These are phyloP conservation scores for Petrophora chlorosata DNA, from an alignment of 2,888 invertebrate genomes.

Conservation along the genomic window DNA sequence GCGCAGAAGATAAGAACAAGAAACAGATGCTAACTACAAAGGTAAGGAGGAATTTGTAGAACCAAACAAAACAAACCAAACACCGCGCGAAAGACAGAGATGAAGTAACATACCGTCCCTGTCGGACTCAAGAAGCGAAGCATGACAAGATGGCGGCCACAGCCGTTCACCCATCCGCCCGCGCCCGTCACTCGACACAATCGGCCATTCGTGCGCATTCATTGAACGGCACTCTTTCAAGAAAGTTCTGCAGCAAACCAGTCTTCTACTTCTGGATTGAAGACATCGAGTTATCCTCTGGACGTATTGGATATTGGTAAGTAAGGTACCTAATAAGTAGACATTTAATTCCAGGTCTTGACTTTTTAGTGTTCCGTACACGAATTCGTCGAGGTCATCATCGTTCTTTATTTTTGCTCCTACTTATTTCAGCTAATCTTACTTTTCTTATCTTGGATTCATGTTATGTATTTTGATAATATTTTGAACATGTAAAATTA, in stretches of 20 bases:
- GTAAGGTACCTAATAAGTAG: constrained; percentile 1
- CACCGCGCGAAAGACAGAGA: constrained; percentile 14
- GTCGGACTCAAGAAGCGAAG: constrained; percentile 55
- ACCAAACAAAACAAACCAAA: not conserved
- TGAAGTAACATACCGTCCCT: constrained; percentile 39
- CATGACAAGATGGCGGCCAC: constrained; percentile 70
- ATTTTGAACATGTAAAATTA: no score
- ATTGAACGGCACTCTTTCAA: constrained; percentile 48
- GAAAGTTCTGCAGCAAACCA: constrained; percentile 46
- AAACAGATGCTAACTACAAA: no score
- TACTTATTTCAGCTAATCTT: not conserved
- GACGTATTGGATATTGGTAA: constrained; percentile 23
- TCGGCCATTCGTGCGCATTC: constrained; percentile 41
- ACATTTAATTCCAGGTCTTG: constrained; percentile 15
- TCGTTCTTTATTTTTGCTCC: not conserved
- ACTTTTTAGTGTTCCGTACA: constrained; percentile 8
- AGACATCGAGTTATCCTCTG: constrained; percentile 20
- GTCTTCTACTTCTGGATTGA: constrained; percentile 23
- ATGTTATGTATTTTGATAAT: no score
- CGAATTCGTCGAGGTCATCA: not conserved
- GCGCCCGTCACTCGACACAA: constrained; percentile 35
- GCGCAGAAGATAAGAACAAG: no score
- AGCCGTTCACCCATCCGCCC: constrained; percentile 32
- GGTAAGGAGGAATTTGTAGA: no score
- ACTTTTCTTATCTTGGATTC: no score